Percentiles rank a stretch among this genome's conserved stretches.
Evolutionary conservation across 92 coral and sea anemone species (phyloP).

Genomic region (Epizoanthus illoricatus): DNA sequence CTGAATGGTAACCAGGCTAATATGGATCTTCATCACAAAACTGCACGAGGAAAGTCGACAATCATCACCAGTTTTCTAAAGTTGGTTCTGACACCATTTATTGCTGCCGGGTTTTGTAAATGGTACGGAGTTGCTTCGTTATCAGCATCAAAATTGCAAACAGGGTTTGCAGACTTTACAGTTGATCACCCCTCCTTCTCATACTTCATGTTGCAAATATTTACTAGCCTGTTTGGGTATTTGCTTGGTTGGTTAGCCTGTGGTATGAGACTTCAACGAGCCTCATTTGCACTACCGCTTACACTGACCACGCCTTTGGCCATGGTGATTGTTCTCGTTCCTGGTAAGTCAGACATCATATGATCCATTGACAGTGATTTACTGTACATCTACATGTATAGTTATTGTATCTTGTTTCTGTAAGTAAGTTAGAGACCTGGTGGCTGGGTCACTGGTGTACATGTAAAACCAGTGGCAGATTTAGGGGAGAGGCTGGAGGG

Average conservation of each 20-base stretch:
- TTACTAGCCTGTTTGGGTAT: conserved; percentile 51
- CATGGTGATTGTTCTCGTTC: conserved; percentile 40
- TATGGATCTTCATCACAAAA: conserved; percentile 13
- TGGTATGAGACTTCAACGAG: conserved; percentile 53
- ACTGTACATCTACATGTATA: no score
- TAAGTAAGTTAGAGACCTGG: no score
- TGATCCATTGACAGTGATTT: no score
- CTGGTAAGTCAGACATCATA: neutral
- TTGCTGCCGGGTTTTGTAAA: conserved; percentile 46
- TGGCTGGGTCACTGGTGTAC: no score
- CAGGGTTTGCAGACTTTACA: conserved; percentile 33
- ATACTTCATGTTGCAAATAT: conserved; percentile 48
- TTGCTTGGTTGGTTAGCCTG: conserved; percentile 51
- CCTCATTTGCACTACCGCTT: conserved; percentile 52
- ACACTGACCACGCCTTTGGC: conserved; percentile 50
- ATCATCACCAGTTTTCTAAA: conserved; percentile 45
- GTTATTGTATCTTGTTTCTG: no score
- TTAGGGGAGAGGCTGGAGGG: no score
- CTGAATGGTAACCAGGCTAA: neutral
- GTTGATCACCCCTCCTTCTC: conserved; percentile 1
- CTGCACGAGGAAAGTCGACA: conserved; percentile 40
- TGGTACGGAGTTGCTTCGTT: conserved; percentile 7
- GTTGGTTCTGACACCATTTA: conserved; percentile 46
- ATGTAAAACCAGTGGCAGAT: no score
- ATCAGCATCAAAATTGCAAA: conserved; percentile 12